phyloP scores from a whole-genome alignment of 2,797 vertebrate species.

The Acipenser ruthenus region DNA sequence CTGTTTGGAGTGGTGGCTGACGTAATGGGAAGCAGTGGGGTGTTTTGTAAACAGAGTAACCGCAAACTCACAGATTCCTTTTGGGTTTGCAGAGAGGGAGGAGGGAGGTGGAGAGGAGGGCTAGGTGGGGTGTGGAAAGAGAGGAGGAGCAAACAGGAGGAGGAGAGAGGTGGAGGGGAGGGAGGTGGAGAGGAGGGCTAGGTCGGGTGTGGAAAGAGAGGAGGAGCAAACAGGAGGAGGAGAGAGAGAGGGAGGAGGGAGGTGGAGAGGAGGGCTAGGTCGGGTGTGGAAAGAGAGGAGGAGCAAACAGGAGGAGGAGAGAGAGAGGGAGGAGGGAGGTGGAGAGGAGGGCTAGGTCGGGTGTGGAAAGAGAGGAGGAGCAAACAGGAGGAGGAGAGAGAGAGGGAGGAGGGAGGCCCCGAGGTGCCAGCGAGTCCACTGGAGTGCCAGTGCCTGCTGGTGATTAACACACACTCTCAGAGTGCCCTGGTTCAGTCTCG shows the following conservation, averaged over 20 bases:
- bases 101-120: no score
- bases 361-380: background rate
- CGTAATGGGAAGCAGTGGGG: background rate
- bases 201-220: background rate
- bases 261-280: no score
- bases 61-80: background rate
- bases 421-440: background rate
- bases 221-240: background rate
- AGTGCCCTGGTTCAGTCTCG: background rate
- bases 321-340: background rate
- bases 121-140: no score
- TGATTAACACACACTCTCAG: background rate
- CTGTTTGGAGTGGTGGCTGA: no score
- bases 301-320: no score
- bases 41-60: background rate
- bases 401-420: background rate
- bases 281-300: no score
- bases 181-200: background rate
- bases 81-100: background rate
- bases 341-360: background rate
- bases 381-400: background rate
- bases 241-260: background rate
- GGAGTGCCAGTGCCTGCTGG: background rate
- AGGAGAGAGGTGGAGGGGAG: background rate
- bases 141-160: no score